Evolutionary conservation across 2,888 invertebrate species (phyloP).

Genomic region (Apoda limacodes): DNA sequence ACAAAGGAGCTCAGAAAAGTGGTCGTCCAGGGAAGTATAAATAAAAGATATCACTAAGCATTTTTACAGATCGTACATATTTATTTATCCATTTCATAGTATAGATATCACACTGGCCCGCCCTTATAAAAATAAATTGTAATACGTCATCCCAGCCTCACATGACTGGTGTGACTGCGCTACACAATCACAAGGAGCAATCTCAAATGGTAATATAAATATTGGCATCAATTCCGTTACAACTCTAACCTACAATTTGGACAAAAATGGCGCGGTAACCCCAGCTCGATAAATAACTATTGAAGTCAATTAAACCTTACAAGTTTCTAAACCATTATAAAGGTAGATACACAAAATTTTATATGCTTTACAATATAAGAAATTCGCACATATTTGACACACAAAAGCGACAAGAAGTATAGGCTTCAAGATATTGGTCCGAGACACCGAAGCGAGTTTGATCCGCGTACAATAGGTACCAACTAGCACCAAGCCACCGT

Average conservation of each 20-base stretch:
- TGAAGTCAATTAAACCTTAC: slow-evolving; percentile 52
- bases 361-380: slow-evolving; percentile 57
- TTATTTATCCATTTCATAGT: slow-evolving; percentile 69
- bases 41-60: slow-evolving; percentile 46
- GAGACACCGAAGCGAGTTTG: slow-evolving; percentile 63
- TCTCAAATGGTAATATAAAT: slow-evolving; percentile 33
- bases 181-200: slow-evolving; percentile 19
- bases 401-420: slow-evolving; percentile 64
- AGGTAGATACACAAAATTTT: slow-evolving; percentile 62
- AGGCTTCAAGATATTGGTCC: slow-evolving; percentile 64
- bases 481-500: slow-evolving; percentile 67
- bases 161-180: slow-evolving; percentile 47
- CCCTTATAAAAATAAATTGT: slow-evolving; percentile 70
- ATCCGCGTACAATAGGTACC: slow-evolving; percentile 44
- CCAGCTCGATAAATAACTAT: slow-evolving; percentile 37
- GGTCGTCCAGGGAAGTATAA: slow-evolving; percentile 19
- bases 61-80: slow-evolving; percentile 70
- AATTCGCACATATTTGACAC: slow-evolving; percentile 69
- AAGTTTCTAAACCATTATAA: slow-evolving; percentile 66
- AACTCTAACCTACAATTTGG: slow-evolving; percentile 50
- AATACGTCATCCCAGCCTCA: slow-evolving; percentile 58
- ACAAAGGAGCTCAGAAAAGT: slow-evolving; percentile 18
- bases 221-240: slow-evolving; percentile 50
- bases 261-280: slow-evolving; percentile 50
- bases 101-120: slow-evolving; percentile 71